Conservation (phyloP, 2,113 vertebrate species). For the Bubo blakistoni region DNA sequence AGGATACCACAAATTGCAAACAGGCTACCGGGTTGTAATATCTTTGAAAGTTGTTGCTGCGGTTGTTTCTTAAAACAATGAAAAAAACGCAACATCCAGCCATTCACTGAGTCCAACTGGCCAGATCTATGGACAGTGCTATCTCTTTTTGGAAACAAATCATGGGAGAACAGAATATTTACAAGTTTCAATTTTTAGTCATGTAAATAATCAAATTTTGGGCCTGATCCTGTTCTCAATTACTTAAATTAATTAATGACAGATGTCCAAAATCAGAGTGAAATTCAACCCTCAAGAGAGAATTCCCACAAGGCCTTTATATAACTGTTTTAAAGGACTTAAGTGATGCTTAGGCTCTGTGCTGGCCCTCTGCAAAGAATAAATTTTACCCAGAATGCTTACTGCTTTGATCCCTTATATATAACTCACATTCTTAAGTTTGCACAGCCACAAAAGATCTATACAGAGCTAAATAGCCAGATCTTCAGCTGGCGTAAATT, state of each 20-base stretch:
- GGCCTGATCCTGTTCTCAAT: conserved; percentile 47
- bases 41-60: conserved; percentile 50
- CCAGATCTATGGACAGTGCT: background rate
- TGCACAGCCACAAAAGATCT: conserved; percentile 59
- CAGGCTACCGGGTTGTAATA: conserved; percentile 61
- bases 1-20: conserved; percentile 65
- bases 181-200: background rate
- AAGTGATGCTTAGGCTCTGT: conserved; percentile 50
- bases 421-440: conserved; percentile 53
- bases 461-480: conserved; percentile 41
- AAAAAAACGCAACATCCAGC: background rate
- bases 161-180: background rate
- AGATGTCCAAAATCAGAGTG: conserved; percentile 53
- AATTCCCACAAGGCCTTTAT: conserved; percentile 56
- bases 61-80: conserved; percentile 39
- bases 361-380: conserved; percentile 61
- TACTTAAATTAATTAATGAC: conserved; percentile 63
- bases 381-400: conserved; percentile 66
- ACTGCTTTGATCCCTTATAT: conserved; percentile 55
- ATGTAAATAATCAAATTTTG: conserved; percentile 27
- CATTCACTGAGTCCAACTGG: background rate
- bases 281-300: conserved; percentile 42
- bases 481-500: conserved; percentile 66
- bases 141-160: background rate
- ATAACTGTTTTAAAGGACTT: conserved; percentile 44